These are phyloP conservation scores for Manduca sexta DNA, from an alignment of 1,140 invertebrate species.

Conservation along the genomic window DNA sequence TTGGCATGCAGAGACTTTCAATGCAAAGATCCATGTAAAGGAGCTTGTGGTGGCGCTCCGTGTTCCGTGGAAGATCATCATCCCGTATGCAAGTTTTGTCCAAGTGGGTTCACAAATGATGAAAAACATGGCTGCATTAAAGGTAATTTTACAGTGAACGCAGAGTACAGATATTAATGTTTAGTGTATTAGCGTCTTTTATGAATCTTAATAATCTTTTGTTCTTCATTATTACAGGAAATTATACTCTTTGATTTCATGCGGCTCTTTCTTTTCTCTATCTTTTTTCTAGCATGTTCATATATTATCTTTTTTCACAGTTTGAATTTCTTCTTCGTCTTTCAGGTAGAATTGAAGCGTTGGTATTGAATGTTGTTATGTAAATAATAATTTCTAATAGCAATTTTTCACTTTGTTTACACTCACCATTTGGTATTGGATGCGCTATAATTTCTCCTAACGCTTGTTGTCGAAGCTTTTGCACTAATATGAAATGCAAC, in stretches of 20 bases:
- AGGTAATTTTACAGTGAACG: constrained; percentile 80
- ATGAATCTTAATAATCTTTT: constrained; percentile 70
- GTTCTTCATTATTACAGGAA: constrained; percentile 74
- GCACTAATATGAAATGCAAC: constrained; percentile 41
- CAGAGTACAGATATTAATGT: constrained; percentile 40
- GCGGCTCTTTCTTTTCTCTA: constrained; percentile 58
- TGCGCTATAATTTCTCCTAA: constrained; percentile 44
- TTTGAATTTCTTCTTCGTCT: constrained; percentile 57
- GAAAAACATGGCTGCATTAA: constrained; percentile 93
- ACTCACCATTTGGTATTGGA: constrained; percentile 38
- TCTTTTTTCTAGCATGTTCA: constrained; percentile 63
- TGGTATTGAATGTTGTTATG: constrained; percentile 43
- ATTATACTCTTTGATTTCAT: constrained; percentile 67
- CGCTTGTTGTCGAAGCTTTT: constrained; percentile 44
- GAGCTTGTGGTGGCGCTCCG: constrained; percentile 87
- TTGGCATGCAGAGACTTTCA: constrained; percentile 90
- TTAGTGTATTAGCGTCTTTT: constrained; percentile 53
- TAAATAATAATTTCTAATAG: constrained; percentile 38
- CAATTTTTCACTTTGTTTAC: constrained; percentile 28
- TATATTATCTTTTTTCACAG: constrained; percentile 57
- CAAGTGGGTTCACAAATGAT: constrained; percentile 90
- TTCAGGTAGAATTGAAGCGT: constrained; percentile 59
- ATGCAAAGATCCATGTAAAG: constrained; percentile 91
- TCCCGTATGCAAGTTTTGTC: constrained; percentile 95
- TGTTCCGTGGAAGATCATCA: constrained; percentile 95